A percentile compares a stretch with the other conserved stretches of the same genome.
Evolutionary conservation across 2,113 vertebrate species (phyloP).

Genomic region (Dromiciops gliroides): DNA sequence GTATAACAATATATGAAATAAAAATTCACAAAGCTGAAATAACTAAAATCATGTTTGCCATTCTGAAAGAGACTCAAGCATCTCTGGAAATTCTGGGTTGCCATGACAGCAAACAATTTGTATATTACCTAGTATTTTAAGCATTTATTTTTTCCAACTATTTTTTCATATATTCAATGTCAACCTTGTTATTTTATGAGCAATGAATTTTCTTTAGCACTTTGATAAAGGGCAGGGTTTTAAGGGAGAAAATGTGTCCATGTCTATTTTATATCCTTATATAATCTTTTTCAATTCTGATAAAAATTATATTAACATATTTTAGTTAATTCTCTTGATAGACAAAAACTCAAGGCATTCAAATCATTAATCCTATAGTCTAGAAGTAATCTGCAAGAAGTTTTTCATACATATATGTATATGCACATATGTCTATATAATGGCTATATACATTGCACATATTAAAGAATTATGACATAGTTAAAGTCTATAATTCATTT

Average conservation of each 20-base stretch:
- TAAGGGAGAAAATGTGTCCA: background rate
- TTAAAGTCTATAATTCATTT: background rate
- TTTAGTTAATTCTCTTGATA: background rate
- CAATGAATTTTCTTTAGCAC: constrained; percentile 6
- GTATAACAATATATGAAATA: background rate
- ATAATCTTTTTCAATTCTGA: background rate
- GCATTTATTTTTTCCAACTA: background rate
- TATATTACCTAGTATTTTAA: constrained; percentile 54
- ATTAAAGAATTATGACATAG: background rate
- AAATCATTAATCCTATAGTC: background rate
- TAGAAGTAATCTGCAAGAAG: background rate
- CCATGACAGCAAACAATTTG: constrained; percentile 72
- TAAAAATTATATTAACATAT: background rate
- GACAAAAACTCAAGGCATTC: background rate
- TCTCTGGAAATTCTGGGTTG: constrained; percentile 71
- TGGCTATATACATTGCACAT: background rate
- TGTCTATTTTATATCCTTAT: background rate
- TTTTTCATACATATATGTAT: background rate
- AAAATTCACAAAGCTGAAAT: background rate
- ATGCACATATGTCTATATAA: background rate
- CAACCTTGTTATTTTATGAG: constrained; percentile 22
- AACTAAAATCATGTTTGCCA: constrained; percentile 24
- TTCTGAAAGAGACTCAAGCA: constrained; percentile 28
- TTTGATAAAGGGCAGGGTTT: background rate
- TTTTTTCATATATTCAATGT: constrained; percentile 10